phyloP scores from a whole-genome alignment of 2,888 invertebrate genomes.

The Julus scanicus region DNA sequence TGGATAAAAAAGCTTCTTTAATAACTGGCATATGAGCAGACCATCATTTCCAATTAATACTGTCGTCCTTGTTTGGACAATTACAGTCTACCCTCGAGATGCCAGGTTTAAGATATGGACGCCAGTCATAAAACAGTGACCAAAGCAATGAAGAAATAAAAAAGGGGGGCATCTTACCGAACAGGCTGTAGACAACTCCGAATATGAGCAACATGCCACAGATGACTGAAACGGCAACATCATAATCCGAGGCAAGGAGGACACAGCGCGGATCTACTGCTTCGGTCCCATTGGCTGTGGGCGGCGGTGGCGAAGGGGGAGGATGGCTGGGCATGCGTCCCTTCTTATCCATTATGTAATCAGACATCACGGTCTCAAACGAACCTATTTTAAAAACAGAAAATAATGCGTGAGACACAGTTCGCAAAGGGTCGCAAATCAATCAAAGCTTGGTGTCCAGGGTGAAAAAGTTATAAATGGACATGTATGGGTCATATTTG shows the following conservation, averaged over 20 bases:
- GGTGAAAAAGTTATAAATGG: too few relatives aligned
- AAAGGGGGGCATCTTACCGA: conserved; percentile 70
- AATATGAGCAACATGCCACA: conserved; percentile 81
- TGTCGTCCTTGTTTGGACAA: background rate
- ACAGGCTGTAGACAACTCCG: conserved; percentile 84
- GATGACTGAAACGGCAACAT: conserved; percentile 74
- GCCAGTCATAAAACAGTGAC: background rate
- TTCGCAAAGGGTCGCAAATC: too few relatives aligned
- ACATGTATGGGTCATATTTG: too few relatives aligned
- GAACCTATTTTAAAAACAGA: background rate
- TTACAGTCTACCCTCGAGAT: background rate
- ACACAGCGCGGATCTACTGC: conserved; percentile 43
- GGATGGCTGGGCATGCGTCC: conserved; percentile 51
- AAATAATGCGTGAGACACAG: background rate
- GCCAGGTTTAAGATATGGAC: background rate
- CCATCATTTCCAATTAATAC: conserved; percentile 2
- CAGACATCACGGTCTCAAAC: conserved; percentile 6
- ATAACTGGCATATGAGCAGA: background rate
- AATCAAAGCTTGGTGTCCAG: too few relatives aligned
- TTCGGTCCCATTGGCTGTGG: conserved; percentile 44
- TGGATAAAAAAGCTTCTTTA: too few relatives aligned
- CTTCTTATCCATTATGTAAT: conserved; percentile 53
- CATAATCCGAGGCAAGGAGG: conserved; percentile 69
- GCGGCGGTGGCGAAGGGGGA: conserved; percentile 5
- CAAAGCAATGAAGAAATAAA: background rate